Conservation (phyloP, 2,888 invertebrate genomes). For the Xestobium rufovillosum region DNA sequence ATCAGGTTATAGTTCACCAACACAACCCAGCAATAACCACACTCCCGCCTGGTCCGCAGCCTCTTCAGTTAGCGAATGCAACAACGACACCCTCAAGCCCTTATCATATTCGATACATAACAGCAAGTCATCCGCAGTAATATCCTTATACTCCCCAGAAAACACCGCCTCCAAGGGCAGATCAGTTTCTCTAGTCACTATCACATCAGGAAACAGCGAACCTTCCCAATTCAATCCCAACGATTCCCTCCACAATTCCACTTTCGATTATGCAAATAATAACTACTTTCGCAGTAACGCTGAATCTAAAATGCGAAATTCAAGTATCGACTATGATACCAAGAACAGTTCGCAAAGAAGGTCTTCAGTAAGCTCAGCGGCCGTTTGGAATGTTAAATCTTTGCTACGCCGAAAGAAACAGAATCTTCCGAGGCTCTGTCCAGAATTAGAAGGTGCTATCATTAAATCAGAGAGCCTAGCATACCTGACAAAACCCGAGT, state of each 20-base stretch:
- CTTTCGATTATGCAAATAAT: constrained; percentile 5
- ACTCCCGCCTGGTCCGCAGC: constrained; percentile 41
- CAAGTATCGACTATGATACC: constrained; percentile 10
- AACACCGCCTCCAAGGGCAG: constrained; percentile 33
- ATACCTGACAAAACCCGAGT: constrained; percentile 45
- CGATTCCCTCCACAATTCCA: constrained; percentile 18
- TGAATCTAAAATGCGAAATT: constrained; percentile 11
- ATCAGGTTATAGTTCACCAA: constrained; percentile 47
- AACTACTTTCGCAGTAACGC: constrained; percentile 8
- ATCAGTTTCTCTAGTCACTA: constrained; percentile 42
- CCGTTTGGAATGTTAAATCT: constrained; percentile 37
- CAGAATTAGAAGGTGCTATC: constrained; percentile 46
- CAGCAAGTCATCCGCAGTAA: constrained; percentile 42
- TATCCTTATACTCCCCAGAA: constrained; percentile 38
- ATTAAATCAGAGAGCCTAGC: constrained; percentile 48
- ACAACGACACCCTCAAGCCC: constrained; percentile 33
- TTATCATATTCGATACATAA: constrained; percentile 42
- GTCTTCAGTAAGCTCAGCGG: constrained; percentile 9
- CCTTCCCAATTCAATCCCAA: constrained; percentile 14
- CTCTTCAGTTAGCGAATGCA: constrained; percentile 41
- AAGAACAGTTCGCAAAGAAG: constrained; percentile 10
- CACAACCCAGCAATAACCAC: constrained; percentile 34
- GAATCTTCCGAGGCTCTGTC: constrained; percentile 39
- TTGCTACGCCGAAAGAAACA: constrained; percentile 38
- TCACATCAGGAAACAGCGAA: constrained; percentile 33